Conservation (phyloP, 2,113 vertebrate genomes). For the Albula glossodonta region DNA sequence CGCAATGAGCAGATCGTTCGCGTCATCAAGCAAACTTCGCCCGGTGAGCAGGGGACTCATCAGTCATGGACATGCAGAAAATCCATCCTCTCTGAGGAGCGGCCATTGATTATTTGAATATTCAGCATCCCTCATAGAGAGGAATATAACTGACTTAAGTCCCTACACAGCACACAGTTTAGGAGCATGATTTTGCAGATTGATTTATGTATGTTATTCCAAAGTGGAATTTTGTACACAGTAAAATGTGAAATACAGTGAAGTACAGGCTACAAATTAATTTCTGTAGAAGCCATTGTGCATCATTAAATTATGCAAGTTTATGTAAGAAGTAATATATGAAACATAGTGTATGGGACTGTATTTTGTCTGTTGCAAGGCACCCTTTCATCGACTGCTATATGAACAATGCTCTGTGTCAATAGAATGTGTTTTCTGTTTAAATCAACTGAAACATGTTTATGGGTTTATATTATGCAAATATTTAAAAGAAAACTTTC, state of each 20-base stretch:
- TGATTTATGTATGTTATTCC: background rate
- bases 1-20: slow-evolving; percentile 94
- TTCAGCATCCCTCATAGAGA: background rate
- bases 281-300: background rate
- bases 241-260: background rate
- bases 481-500: background rate
- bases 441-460: background rate
- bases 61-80: background rate
- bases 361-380: background rate
- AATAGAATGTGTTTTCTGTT: background rate
- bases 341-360: background rate
- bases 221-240: no score
- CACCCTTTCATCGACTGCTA: background rate
- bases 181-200: background rate
- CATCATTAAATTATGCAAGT: background rate
- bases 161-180: background rate
- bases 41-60: slow-evolving; percentile 68
- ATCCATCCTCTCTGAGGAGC: background rate
- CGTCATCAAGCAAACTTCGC: slow-evolving; percentile 96
- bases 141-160: background rate
- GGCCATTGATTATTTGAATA: background rate
- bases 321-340: background rate
- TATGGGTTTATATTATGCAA: background rate
- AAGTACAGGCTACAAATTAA: background rate
- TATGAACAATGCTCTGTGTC: background rate